Percentiles rank a stretch among this genome's conserved stretches.
phyloP scores from a whole-genome alignment of 2,888 invertebrate species.

The Digitonthophagus gazella region DNA sequence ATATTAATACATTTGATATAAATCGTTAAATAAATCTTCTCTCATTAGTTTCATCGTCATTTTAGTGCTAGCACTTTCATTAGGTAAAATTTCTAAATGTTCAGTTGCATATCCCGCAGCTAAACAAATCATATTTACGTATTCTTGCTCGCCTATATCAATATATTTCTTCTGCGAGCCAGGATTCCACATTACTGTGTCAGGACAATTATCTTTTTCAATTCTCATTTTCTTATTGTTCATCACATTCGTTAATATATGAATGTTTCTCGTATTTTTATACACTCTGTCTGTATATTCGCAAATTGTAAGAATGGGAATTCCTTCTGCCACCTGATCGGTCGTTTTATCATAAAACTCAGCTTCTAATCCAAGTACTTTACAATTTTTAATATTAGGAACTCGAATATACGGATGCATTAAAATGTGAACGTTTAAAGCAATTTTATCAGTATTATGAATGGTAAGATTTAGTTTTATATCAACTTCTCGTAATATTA shows the following conservation, averaged over 20 bases:
- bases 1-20: too few species aligned
- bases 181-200: conserved; percentile 28
- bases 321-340: background rate
- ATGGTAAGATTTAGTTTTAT: conserved; percentile 23
- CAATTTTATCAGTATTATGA: conserved; percentile 10
- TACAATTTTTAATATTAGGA: conserved; percentile 18
- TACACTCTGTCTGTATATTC: conserved; percentile 17
- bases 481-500: conserved; percentile 28
- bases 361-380: conserved; percentile 22
- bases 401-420: conserved; percentile 23
- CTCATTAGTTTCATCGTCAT: too few species aligned
- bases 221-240: conserved; percentile 18
- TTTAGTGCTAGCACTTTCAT: too few species aligned
- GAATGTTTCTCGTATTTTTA: conserved; percentile 12
- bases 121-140: conserved; percentile 24
- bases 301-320: background rate
- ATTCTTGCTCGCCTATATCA: conserved; percentile 20
- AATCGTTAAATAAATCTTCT: too few species aligned
- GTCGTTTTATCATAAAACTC: conserved; percentile 6
- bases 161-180: conserved; percentile 12
- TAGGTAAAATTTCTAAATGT: too few species aligned
- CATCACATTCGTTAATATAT: conserved; percentile 18
- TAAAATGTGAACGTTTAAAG: conserved; percentile 18
- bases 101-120: conserved; percentile 17
- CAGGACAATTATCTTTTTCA: conserved; percentile 21